Evolutionary conservation across 2,113 vertebrate species (phyloP).

Genomic region (Sialia sialis): DNA sequence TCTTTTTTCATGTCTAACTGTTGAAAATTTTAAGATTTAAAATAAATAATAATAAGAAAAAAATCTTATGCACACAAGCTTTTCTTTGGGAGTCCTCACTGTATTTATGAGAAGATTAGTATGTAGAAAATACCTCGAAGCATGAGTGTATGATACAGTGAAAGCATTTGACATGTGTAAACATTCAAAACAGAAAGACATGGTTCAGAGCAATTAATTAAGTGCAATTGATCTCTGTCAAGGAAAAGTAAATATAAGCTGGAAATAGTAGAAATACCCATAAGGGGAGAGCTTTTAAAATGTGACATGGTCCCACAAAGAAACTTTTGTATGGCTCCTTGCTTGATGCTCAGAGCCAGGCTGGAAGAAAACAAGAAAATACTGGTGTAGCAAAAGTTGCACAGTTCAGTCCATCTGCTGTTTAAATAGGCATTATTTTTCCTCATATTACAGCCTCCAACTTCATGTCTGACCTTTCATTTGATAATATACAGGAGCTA

Average conservation of each 20-base stretch:
- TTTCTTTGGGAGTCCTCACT: neutral
- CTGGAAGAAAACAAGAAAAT: neutral
- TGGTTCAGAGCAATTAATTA: neutral
- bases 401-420: neutral
- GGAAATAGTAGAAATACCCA: neutral
- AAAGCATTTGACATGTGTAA: neutral
- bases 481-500: neutral
- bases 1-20: neutral
- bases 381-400: neutral
- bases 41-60: neutral
- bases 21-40: neutral
- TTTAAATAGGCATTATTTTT: neutral
- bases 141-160: neutral
- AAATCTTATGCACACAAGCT: neutral
- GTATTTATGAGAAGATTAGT: neutral
- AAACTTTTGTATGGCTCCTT: neutral
- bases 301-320: neutral
- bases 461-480: rapidly evolving
- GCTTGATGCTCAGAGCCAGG: neutral
- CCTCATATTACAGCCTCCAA: neutral
- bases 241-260: neutral
- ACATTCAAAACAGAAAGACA: neutral
- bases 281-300: neutral
- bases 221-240: neutral
- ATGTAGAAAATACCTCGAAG: neutral